Conservation (phyloP, 1,140 invertebrate species). For the Anastrepha ludens region DNA sequence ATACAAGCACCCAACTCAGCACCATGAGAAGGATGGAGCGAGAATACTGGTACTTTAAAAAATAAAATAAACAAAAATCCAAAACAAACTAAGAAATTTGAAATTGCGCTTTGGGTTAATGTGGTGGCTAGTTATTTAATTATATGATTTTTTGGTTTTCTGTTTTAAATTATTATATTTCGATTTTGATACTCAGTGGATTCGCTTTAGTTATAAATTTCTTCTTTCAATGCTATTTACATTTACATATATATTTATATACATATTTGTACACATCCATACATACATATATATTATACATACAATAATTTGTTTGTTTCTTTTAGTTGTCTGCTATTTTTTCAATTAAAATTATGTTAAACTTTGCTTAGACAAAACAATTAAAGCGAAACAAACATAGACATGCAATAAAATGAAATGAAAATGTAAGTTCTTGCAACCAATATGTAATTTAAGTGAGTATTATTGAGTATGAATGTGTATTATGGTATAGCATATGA, state of each 20-base stretch:
- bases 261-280: not conserved
- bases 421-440: slow-evolving; percentile 28
- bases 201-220: not conserved
- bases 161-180: slow-evolving; percentile 7
- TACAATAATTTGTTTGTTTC: slow-evolving; percentile 7
- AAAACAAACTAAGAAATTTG: not conserved
- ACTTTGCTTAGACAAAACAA: slow-evolving; percentile 9
- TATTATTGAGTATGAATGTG: slow-evolving; percentile 36
- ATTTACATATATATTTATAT: not conserved
- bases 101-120: slow-evolving; percentile 26
- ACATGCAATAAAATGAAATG: slow-evolving; percentile 15
- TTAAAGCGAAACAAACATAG: slow-evolving; percentile 28
- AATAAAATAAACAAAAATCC: no score
- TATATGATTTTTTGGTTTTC: not conserved
- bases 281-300: not conserved
- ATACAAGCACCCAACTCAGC: not conserved
- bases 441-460: slow-evolving; percentile 3
- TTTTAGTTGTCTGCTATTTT: slow-evolving; percentile 29
- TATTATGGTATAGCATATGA: not conserved
- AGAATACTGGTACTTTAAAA: not conserved
- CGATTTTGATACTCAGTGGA: not conserved
- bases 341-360: not conserved
- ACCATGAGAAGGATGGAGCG: not conserved
- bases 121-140: not conserved
- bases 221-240: slow-evolving; percentile 3